Evolutionary conservation across 2,113 vertebrate genomes (phyloP).

Genomic region (Mesocricetus auratus): DNA sequence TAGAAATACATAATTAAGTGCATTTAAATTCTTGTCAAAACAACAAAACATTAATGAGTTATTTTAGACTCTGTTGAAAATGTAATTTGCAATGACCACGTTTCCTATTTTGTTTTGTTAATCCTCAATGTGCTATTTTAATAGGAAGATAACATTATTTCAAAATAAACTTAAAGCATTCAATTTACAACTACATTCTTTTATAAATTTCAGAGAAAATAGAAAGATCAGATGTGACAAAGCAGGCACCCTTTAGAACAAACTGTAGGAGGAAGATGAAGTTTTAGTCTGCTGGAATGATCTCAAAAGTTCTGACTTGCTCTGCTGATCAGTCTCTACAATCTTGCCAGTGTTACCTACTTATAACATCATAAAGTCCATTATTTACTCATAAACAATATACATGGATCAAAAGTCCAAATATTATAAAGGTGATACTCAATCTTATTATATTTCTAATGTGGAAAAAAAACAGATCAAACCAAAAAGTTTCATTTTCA

Average conservation of each 20-base stretch:
- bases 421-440: conserved; percentile 29
- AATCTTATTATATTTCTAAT: conserved; percentile 46
- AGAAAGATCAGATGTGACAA: conserved; percentile 29
- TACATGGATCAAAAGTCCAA: conserved; percentile 39
- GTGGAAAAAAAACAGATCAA: conserved; percentile 23
- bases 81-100: conserved; percentile 40
- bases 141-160: conserved; percentile 60
- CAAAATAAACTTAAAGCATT: conserved; percentile 31
- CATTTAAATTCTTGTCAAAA: not conserved
- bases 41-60: not conserved
- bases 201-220: conserved; percentile 52
- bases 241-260: too few species aligned
- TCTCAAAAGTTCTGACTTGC: not conserved
- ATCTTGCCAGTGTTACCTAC: not conserved
- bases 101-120: conserved; percentile 47
- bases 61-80: conserved; percentile 53
- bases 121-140: conserved; percentile 56
- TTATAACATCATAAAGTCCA: conserved; percentile 34
- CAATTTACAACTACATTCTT: conserved; percentile 60
- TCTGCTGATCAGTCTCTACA: not conserved
- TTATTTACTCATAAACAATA: conserved; percentile 40
- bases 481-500: conserved; percentile 49
- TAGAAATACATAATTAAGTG: conserved; percentile 68
- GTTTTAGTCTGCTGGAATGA: not conserved
- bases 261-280: not conserved